Evolutionary conservation across 2,888 invertebrate species (phyloP).

Genomic region (Eustalomyia histrio): DNA sequence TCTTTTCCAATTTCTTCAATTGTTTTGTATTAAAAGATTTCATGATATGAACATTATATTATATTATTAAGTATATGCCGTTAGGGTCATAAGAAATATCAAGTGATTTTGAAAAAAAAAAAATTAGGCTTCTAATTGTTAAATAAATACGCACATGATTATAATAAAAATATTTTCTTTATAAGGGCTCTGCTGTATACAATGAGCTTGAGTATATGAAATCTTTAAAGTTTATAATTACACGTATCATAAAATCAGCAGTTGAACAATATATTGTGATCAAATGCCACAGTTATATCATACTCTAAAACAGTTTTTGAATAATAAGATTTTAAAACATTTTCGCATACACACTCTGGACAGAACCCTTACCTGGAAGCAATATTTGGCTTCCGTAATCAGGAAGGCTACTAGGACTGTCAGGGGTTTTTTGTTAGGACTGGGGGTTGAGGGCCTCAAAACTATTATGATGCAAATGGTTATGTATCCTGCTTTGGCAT

Average conservation of each 20-base stretch:
- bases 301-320: too few relatives aligned
- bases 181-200: slow-evolving; percentile 54
- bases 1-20: slow-evolving; percentile 53
- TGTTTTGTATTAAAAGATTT: slow-evolving; percentile 9
- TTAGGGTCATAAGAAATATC: slow-evolving; percentile 54
- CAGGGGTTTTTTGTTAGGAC: too few relatives aligned
- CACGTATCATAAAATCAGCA: not conserved
- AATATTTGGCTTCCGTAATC: too few relatives aligned
- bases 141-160: slow-evolving; percentile 9
- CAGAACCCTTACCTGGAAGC: too few relatives aligned
- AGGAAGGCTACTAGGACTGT: too few relatives aligned
- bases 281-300: not conserved
- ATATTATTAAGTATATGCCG: slow-evolving; percentile 48
- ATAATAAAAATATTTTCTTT: slow-evolving; percentile 22
- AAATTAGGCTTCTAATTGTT: slow-evolving; percentile 62
- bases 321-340: too few relatives aligned
- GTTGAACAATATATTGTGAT: not conserved
- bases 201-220: not conserved
- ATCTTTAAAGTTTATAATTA: not conserved
- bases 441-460: too few relatives aligned
- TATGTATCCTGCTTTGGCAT: too few relatives aligned
- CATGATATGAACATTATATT: slow-evolving; percentile 15
- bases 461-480: too few relatives aligned
- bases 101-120: slow-evolving; percentile 62
- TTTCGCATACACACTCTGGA: too few relatives aligned